Conservation (phyloP, 2,888 invertebrate species). For the Lithosia quadra region DNA sequence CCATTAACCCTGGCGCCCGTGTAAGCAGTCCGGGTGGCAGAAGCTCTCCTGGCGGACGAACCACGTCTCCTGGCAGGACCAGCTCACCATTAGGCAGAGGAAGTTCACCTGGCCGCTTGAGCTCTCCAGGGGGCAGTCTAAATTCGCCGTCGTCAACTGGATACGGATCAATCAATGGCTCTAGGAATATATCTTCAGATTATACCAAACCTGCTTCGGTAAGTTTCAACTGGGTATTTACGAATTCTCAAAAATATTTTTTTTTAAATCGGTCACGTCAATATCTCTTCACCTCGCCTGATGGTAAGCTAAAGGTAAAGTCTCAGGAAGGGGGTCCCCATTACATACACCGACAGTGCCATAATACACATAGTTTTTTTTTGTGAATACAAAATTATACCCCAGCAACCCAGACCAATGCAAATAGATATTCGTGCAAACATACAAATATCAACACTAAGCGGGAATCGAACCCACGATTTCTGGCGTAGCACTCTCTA, state of each 20-base stretch:
- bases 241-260: too few species aligned
- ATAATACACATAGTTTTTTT: neutral
- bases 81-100: slow-evolving; percentile 74
- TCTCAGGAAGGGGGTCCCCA: too few species aligned
- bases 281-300: too few species aligned
- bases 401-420: neutral
- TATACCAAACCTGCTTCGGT: slow-evolving; percentile 89
- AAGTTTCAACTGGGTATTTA: slow-evolving; percentile 59
- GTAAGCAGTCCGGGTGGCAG: slow-evolving; percentile 78
- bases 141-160: slow-evolving; percentile 88
- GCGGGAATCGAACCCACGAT: too few species aligned
- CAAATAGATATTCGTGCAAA: too few species aligned
- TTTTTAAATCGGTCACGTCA: too few species aligned
- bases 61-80: slow-evolving; percentile 63
- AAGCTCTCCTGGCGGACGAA: slow-evolving; percentile 83
- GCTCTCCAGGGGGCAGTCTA: slow-evolving; percentile 81
- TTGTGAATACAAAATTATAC: neutral
- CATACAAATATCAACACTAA: too few species aligned
- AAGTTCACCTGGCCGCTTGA: slow-evolving; percentile 86
- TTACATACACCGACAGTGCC: too few species aligned
- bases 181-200: slow-evolving; percentile 82
- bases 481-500: too few species aligned
- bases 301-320: too few species aligned
- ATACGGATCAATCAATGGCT: slow-evolving; percentile 93
- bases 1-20: slow-evolving; percentile 90